Evolutionary conservation across 2,113 vertebrate genomes (phyloP).

Genomic region (Apaloderma vittatum): DNA sequence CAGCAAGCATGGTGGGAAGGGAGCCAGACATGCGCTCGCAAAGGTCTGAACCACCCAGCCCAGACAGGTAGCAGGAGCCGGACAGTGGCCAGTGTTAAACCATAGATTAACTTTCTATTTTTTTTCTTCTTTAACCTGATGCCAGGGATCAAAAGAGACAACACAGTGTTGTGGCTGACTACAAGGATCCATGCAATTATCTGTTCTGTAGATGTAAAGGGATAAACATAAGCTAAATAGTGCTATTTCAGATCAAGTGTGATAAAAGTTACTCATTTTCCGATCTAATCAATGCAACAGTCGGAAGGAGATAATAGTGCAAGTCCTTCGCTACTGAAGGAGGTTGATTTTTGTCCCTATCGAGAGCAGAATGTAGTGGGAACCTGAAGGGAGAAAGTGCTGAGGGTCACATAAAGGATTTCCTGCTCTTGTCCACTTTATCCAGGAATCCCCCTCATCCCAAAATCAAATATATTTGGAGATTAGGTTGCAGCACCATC

Average conservation of each 20-base stretch:
- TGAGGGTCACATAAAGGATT: background rate
- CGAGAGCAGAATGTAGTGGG: background rate
- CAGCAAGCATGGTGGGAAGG: background rate
- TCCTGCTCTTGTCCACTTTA: background rate
- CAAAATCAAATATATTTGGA: background rate
- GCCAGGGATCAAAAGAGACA: slow-evolving; percentile 42
- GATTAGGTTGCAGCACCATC: background rate
- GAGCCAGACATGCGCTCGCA: background rate
- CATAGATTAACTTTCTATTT: background rate
- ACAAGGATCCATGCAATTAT: slow-evolving; percentile 23
- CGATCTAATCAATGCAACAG: slow-evolving; percentile 52
- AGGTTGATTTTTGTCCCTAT: background rate
- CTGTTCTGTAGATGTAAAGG: slow-evolving; percentile 1
- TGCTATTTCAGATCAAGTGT: slow-evolving; percentile 45
- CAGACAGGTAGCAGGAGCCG: background rate
- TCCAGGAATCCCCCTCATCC: background rate
- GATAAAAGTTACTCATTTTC: slow-evolving; percentile 71
- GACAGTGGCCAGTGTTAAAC: slow-evolving; percentile 44
- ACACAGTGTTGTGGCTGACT: background rate
- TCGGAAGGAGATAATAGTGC: slow-evolving; percentile 14
- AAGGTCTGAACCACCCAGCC: background rate
- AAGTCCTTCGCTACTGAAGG: background rate
- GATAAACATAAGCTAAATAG: slow-evolving; percentile 27
- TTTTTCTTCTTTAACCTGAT: slow-evolving; percentile 37
- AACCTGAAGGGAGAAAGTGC: background rate